A percentile compares a stretch with the other conserved stretches of the same genome.
phyloP scores from a whole-genome alignment of 1,140 invertebrate species.

The Ips nitidus region DNA sequence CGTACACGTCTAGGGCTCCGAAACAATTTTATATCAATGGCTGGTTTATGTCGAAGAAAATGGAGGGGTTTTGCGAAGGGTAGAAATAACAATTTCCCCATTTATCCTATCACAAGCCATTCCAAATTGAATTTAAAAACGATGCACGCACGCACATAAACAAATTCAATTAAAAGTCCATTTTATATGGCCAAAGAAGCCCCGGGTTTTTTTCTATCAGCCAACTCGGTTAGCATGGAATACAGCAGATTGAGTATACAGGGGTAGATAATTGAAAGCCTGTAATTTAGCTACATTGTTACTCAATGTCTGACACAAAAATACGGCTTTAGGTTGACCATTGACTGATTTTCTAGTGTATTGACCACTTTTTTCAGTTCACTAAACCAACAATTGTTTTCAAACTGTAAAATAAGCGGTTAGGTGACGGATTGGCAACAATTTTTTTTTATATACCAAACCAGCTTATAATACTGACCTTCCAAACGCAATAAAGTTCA shows the following conservation, averaged over 20 bases:
- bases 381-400: too few relatives aligned
- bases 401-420: too few relatives aligned
- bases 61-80: constrained; percentile 5
- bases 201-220: constrained; percentile 15
- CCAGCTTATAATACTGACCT: too few relatives aligned
- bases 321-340: too few relatives aligned
- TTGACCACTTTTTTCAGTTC: too few relatives aligned
- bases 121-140: constrained; percentile 38
- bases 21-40: constrained; percentile 13
- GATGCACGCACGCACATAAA: constrained; percentile 39
- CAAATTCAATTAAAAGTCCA: constrained; percentile 40
- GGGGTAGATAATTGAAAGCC: background rate
- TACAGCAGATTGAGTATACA: background rate
- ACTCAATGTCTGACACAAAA: too few relatives aligned
- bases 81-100: constrained; percentile 39
- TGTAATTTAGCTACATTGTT: too few relatives aligned
- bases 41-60: constrained; percentile 9
- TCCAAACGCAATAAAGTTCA: too few relatives aligned
- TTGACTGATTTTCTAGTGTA: too few relatives aligned
- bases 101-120: constrained; percentile 37
- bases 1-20: background rate
- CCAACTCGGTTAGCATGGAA: background rate
- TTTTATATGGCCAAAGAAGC: constrained; percentile 33
- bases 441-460: too few relatives aligned
- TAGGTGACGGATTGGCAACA: too few relatives aligned